Evolutionary conservation across 2,888 invertebrate species (phyloP), one percentile per base, ranked within the genome.

Genomic region (Beris morrisii): DNA sequence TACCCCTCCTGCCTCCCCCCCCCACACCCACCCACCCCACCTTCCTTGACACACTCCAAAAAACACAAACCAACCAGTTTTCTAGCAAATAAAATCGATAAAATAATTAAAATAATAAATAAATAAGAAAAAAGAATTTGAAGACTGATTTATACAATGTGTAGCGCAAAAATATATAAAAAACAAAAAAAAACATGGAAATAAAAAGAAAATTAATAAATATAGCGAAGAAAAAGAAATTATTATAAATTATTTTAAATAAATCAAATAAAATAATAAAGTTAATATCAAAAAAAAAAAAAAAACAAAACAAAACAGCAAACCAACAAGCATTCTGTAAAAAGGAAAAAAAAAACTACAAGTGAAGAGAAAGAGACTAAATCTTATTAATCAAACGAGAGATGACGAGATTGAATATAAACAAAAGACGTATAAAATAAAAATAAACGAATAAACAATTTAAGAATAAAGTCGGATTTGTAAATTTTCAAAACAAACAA

Each of bases 351-450:
- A 48, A 48, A 6, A 6, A 48, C 7, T 6, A 48, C 12, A 15
- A 15, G 48, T 48, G 15, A 15, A 48, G 48, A 48, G 15, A 48
- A 48, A 48, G 13, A 48, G 15, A 48, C n/a, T 15, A 48, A 48
- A 48, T 48, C n/a, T 15, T 48, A 48, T 15, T 15, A 48, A 15
- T 11, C n/a, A 6, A 48, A 48, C 5, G 15, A 48, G 48, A 48
- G 15, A 48, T 38, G 38, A 38, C 5, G 7, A 38, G 9, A 38
- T 38, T 38, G 38, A 38, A 38, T 38, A 38, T 38, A 38, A 9
- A 38, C 5, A 38, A 38, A 38, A 38, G 9, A 38, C 5, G 9
- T 9, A 38, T 7, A 38, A 38, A 38, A 38, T 7, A 38, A 38
- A 38, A 38, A 38, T 7, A 38, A 38, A 38, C 7, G 3, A 38